Evolutionary conservation across 2,888 invertebrate genomes (phyloP), one percentile per base, ranked within the genome.

Genomic region (Fabriciana adippe): DNA sequence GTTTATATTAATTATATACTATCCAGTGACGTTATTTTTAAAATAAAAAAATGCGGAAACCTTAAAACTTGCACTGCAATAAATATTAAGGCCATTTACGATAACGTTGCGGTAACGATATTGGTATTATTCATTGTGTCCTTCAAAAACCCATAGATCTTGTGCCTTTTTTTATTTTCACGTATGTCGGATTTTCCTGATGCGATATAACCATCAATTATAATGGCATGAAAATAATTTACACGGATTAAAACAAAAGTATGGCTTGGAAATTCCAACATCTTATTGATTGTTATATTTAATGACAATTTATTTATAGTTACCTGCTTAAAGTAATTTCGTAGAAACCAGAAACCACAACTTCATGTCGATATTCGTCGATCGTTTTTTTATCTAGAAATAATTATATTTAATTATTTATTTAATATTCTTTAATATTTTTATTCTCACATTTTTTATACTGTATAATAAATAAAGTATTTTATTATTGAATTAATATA

Each of bases 1-100:
- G 35, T 11, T 11, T 41, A 41, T 41, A 11, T 11, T 41, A 41
- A 41, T 11, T 41, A 41, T 41, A 41, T 11, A 41, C 6, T 6
- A 35, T 8, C 8, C 11, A 41, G 35, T 41, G 35, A 41, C 35
- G 35, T 41, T 41, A 41, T 41, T 41, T 5, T 26, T 26, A 26
- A 60, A 31, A 13, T 50, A 13, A 11, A 57, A 57, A 59, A 51
- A 61, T 51, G 35, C 61, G 61, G 61, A 61, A 51, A 51, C 51
- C 50, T 11, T 50, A 61, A 3, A 16, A 18, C 31, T 50, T 31
- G 48, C 50, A n/a, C 60, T 48, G 31, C 26, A 60, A 60, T 60
- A 60, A 60, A 6, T 31, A 11, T 60, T 60, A 60, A 60, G 51
- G 60, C 50, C 35, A 61, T 51, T 35, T 51, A 31, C 60, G 31